Conservation (phyloP, 1,140 invertebrate genomes). For the Trachymyrmex cornetzi region DNA sequence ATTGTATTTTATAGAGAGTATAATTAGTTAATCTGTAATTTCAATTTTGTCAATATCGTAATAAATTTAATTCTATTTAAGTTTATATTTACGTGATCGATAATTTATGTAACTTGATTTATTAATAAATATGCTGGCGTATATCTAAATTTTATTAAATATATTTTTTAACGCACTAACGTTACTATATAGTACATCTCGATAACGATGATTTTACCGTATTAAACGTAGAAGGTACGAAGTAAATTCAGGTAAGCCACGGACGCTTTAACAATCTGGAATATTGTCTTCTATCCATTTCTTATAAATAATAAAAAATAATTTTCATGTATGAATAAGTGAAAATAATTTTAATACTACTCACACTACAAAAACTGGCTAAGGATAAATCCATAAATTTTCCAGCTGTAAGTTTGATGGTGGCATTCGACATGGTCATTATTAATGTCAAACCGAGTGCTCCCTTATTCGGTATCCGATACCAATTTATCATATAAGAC, state of each 20-base stretch:
- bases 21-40: not conserved
- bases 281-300: not conserved
- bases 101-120: slow-evolving; percentile 3
- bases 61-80: slow-evolving; percentile 29
- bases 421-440: slow-evolving; percentile 70
- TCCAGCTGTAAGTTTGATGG: slow-evolving; percentile 76
- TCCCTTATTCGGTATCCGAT: slow-evolving; percentile 71
- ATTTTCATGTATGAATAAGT: not conserved
- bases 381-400: slow-evolving; percentile 74
- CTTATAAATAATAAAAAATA: not conserved
- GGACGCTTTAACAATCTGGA: slow-evolving; percentile 66
- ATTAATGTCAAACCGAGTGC: slow-evolving; percentile 71
- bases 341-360: slow-evolving; percentile 38
- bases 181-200: slow-evolving; percentile 3
- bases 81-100: not conserved
- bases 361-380: slow-evolving; percentile 76
- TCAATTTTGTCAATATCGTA: not conserved
- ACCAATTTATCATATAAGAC: slow-evolving; percentile 78
- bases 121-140: not conserved
- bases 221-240: slow-evolving; percentile 68
- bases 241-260: slow-evolving; percentile 70
- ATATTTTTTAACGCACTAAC: not conserved
- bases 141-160: slow-evolving; percentile 38
- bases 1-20: not conserved
- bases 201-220: not conserved